Percentiles rank a stretch among this genome's conserved stretches.
phyloP scores from a whole-genome alignment of 2,888 invertebrate genomes.

The Leucoma salicis region DNA sequence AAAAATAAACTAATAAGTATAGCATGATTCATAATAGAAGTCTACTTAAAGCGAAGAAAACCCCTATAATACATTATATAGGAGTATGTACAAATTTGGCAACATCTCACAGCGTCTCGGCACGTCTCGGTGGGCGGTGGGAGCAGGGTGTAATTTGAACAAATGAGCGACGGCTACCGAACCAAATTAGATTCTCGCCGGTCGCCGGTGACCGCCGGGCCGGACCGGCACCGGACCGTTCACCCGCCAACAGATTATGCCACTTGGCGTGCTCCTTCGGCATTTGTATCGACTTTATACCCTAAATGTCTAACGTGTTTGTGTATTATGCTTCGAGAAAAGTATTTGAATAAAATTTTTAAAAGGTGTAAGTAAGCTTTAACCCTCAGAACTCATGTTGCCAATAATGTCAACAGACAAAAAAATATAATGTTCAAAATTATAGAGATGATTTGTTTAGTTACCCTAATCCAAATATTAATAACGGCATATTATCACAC shows the following conservation, averaged over 20 bases:
- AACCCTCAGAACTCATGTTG: too few species aligned
- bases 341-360: too few species aligned
- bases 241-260: conserved; percentile 56
- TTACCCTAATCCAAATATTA: too few species aligned
- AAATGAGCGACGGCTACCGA: conserved; percentile 84
- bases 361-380: too few species aligned
- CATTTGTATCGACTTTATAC: conserved; percentile 45
- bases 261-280: conserved; percentile 40
- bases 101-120: conserved; percentile 30
- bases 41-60: neutral
- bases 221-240: conserved; percentile 30
- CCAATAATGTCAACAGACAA: too few species aligned
- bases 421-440: too few species aligned
- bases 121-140: conserved; percentile 40
- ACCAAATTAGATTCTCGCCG: conserved; percentile 85
- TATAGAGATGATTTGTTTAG: too few species aligned
- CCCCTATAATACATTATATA: neutral
- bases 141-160: conserved; percentile 67
- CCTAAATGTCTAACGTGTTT: neutral
- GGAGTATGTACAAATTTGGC: conserved; percentile 24
- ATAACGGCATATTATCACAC: too few species aligned
- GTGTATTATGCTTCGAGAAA: neutral
- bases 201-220: conserved; percentile 37
- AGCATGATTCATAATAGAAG: too few species aligned
- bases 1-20: too few species aligned